These are phyloP conservation scores for Charaxes varanes DNA, from an alignment of 1,140 invertebrate species.

Conservation along the genomic window DNA sequence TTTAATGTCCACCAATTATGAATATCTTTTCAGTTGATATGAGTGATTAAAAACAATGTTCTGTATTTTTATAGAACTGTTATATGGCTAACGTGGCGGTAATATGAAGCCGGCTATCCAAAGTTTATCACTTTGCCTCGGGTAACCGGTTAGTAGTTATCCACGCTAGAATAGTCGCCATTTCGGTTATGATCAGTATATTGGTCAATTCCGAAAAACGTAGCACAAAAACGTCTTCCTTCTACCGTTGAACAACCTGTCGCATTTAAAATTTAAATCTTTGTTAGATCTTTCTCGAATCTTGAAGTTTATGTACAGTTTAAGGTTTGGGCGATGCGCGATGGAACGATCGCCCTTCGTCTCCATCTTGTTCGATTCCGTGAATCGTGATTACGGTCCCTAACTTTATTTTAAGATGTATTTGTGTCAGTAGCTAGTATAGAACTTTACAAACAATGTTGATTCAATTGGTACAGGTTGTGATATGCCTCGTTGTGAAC, in stretches of 20 bases:
- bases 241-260: slow-evolving; percentile 68
- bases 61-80: slow-evolving; percentile 3
- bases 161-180: slow-evolving; percentile 54
- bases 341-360: slow-evolving; percentile 54
- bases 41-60: slow-evolving; percentile 9
- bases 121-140: too few relatives aligned
- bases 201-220: slow-evolving; percentile 44
- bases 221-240: slow-evolving; percentile 74
- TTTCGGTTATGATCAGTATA: slow-evolving; percentile 34
- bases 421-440: slow-evolving; percentile 72
- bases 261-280: slow-evolving; percentile 63
- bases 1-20: slow-evolving; percentile 13
- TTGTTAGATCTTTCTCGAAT: slow-evolving; percentile 65
- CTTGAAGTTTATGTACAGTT: slow-evolving; percentile 66
- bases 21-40: slow-evolving; percentile 25
- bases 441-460: slow-evolving; percentile 73
- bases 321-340: slow-evolving; percentile 64
- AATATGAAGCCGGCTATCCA: slow-evolving; percentile 26
- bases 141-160: slow-evolving; percentile 33
- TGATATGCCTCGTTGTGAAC: slow-evolving; percentile 73
- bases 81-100: slow-evolving; percentile 32
- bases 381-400: slow-evolving; percentile 69
- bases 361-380: slow-evolving; percentile 69
- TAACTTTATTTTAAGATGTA: slow-evolving; percentile 70
- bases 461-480: slow-evolving; percentile 74